Conservation (phyloP, 2,113 vertebrate genomes). For the Haemorhous mexicanus region DNA sequence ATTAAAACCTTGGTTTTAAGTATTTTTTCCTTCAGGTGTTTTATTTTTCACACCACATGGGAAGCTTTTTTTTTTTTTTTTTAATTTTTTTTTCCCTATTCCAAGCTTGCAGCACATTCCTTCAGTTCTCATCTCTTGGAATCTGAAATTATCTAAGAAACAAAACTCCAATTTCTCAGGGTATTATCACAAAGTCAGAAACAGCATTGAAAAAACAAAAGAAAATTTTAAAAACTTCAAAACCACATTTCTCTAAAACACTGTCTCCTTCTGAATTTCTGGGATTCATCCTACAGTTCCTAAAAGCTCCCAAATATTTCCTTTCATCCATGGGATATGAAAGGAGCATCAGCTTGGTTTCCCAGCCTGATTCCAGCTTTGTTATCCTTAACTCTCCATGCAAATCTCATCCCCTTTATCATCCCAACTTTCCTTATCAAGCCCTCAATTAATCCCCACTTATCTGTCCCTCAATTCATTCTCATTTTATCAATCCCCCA, state of each 20-base stretch:
- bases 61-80: neutral
- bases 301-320: neutral
- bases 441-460: neutral
- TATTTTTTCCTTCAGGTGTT: neutral
- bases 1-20: accelerated
- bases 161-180: neutral
- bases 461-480: neutral
- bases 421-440: neutral
- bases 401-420: neutral
- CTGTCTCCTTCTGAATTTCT: neutral
- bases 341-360: neutral
- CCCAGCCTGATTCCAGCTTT: neutral
- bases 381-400: neutral
- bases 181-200: neutral
- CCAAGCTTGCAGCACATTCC: neutral
- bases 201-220: neutral
- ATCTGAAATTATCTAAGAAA: neutral
- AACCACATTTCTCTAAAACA: neutral
- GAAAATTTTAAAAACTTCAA: accelerated
- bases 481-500: neutral
- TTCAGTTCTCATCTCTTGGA: neutral
- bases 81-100: neutral
- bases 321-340: neutral
- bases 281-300: neutral
- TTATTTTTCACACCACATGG: neutral